Base-by-base conservation (phyloP, 2,888 invertebrate genomes). In the Yponomeuta cagnagella region DNA sequence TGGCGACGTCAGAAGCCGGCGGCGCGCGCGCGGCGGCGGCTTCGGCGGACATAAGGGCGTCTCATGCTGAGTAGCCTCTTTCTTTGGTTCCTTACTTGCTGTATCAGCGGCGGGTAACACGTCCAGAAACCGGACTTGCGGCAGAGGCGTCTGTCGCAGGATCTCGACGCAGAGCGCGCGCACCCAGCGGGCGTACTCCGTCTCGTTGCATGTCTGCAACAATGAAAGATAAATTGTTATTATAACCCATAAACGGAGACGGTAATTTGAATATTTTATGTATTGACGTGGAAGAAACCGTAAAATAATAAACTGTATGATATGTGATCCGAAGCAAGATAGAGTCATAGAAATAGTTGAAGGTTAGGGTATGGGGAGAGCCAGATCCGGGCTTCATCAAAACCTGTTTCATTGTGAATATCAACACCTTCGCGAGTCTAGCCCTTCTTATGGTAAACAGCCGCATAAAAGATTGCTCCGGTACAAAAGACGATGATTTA, bases 121-220 rank as follows among this genome's bases (percentile, higher is more conserved):
- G 82, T 95, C 95, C 79, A 96, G 85, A 81, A 95, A 95, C 80
- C 95, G 94, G 72, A 96, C 93, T 74, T 95, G 94, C 69, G 95
- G 95, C 74, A 96, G 86, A 31, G 96, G 96, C 48, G 96, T 96
- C 82, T 96, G 96, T 2, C 95, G 93, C 75, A 96, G 94, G 74
- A 96, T 93, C 83, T 96, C 95, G 74, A 95, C 94, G 70, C 95
- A 96, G 73, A 96, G 93, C 71, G 95, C 94, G 78, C 95, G 94
- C 78, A 95, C 95, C 96, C 96, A 96, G 72, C 94, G 93, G 85
- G 95, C 94, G 85, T 95, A 96, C 77, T 94, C 93, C 77, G 93
- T 93, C 82, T 95, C 94, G 80, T 93, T 94, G 85, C 94, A 93
- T 80, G 95, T 94, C 96, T 96, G 93, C 71, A 94, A 94, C 85